Conservation (phyloP, 2,888 invertebrate species). For the Gastracanthus pulcherrimus region DNA sequence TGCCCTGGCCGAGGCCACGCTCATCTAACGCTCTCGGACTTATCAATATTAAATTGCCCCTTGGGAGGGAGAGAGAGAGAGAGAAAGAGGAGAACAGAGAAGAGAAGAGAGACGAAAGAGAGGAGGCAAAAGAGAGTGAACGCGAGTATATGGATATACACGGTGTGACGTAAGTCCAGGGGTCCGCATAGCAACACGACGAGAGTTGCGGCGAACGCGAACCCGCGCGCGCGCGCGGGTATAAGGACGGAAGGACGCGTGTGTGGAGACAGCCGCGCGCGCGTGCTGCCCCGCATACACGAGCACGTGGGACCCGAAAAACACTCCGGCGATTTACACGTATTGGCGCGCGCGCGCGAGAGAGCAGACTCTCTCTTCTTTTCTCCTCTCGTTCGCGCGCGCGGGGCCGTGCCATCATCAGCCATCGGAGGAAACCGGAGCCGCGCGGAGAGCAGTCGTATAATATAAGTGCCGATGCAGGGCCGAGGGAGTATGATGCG, state of each 20-base stretch:
- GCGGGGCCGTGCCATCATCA: too few species aligned
- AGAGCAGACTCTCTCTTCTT: too few species aligned
- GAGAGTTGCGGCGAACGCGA: not conserved
- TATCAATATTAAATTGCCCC: constrained; percentile 53
- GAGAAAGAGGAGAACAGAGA: constrained; percentile 20
- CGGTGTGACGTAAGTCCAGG: constrained; percentile 56
- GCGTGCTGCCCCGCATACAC: not conserved
- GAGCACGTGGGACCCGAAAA: constrained; percentile 7
- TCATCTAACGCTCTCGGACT: constrained; percentile 38
- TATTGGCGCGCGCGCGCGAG: not conserved
- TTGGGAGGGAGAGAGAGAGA: constrained; percentile 30
- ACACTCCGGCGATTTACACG: not conserved
- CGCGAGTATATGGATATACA: constrained; percentile 45
- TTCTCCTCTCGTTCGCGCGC: too few species aligned
- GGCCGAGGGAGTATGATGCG: too few species aligned
- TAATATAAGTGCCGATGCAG: too few species aligned
- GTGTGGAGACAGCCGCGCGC: not conserved
- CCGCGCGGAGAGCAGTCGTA: too few species aligned
- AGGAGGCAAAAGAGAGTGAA: not conserved
- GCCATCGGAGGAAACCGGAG: too few species aligned
- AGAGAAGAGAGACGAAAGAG: not conserved
- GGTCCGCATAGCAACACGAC: constrained; percentile 54
- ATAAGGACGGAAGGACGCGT: constrained; percentile 39
- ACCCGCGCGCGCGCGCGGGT: too few species aligned
- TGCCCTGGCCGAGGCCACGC: constrained; percentile 10